A percentile compares a stretch with the other conserved stretches of the same genome.
Conservation (phyloP, 2,797 vertebrate species). For the Mormyrus proboscirostris region DNA sequence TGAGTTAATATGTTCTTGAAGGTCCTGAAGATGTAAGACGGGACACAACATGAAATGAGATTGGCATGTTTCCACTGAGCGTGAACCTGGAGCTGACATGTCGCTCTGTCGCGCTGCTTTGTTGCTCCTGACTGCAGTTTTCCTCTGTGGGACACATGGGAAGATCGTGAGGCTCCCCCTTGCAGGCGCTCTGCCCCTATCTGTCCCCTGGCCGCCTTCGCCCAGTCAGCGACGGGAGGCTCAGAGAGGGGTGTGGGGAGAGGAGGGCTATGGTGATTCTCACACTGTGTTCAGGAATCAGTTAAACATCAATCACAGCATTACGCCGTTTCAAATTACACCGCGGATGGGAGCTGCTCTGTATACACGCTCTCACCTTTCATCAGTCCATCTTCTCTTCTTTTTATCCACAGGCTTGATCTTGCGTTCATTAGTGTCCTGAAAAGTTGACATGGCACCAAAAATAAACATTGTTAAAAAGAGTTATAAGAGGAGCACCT, state of each 20-base stretch:
- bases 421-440: constrained; percentile 3
- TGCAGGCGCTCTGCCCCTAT: constrained; percentile 6
- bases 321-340: constrained; percentile 52
- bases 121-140: background rate
- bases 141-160: background rate
- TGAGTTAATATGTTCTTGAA: background rate
- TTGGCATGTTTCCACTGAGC: background rate
- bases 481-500: background rate
- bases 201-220: constrained; percentile 18
- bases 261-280: constrained; percentile 54
- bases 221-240: constrained; percentile 45
- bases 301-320: constrained; percentile 58
- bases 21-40: background rate
- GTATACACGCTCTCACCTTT: background rate
- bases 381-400: background rate
- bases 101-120: background rate
- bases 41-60: background rate
- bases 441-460: constrained; percentile 9
- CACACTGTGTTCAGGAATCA: constrained; percentile 47
- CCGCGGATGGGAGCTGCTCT: background rate
- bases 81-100: background rate
- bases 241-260: background rate
- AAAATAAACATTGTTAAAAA: background rate
- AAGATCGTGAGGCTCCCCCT: background rate
- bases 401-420: constrained; percentile 14